These are phyloP conservation scores for Rhinogobius similis DNA, from an alignment of 2,113 vertebrate species.

Conservation along the genomic window DNA sequence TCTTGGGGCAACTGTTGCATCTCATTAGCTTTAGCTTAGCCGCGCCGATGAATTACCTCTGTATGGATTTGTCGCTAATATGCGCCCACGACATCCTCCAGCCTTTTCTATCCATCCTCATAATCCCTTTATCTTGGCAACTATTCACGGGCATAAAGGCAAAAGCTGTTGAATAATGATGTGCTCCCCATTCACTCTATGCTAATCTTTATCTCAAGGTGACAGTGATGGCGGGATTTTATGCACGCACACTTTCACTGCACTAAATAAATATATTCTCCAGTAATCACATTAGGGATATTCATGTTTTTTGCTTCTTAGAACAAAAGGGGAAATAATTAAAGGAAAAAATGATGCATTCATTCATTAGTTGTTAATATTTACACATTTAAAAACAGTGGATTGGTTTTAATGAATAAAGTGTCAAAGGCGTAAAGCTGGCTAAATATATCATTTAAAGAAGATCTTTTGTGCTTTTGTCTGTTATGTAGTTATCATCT, in stretches of 20 bases:
- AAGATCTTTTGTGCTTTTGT: too few species aligned
- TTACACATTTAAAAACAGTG: not conserved
- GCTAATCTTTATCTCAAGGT: slow-evolving; percentile 64
- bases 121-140: slow-evolving; percentile 68
- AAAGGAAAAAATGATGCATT: not conserved
- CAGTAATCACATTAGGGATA: slow-evolving; percentile 2
- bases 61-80: slow-evolving; percentile 10
- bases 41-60: slow-evolving; percentile 44
- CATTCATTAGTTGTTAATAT: not conserved
- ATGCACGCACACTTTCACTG: slow-evolving; percentile 12
- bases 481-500: too few species aligned
- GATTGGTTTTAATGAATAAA: not conserved
- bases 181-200: slow-evolving; percentile 40
- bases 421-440: too few species aligned
- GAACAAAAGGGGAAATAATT: not conserved
- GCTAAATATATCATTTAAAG: too few species aligned
- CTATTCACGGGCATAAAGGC: slow-evolving; percentile 56
- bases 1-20: slow-evolving; percentile 61
- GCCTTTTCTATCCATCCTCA: slow-evolving; percentile 48
- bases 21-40: slow-evolving; percentile 46
- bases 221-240: slow-evolving; percentile 38
- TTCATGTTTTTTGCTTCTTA: not conserved
- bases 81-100: slow-evolving; percentile 28
- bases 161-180: slow-evolving; percentile 58
- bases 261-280: slow-evolving; percentile 20